Evolutionary conservation across 2,888 invertebrate genomes (phyloP), one percentile per base, ranked within the genome.

Genomic region (Parnassius apollo): DNA sequence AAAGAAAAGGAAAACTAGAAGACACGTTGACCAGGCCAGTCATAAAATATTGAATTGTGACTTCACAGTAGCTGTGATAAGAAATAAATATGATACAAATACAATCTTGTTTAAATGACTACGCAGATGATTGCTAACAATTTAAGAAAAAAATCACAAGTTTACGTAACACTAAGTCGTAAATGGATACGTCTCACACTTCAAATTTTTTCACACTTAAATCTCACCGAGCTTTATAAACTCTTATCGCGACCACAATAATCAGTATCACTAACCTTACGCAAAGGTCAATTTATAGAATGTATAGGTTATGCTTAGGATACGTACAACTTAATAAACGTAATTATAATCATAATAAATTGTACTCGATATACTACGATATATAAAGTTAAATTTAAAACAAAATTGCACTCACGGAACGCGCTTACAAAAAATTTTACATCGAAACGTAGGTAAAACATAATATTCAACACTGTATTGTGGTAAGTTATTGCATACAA

Each of bases 221-320:
- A 79, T 75, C 77, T 83, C 80, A 77, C 77, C 76, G 79, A 84
- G 82, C 82, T 78, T 75, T 78, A 78, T 76, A 71, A 84, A 84
- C 84, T 82, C 82, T 80, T 75, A 81, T 79, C 81, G 81, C 78
- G 78, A 81, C 81, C 86, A 83, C 80, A 82, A 81, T 82, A 85
- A 86, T 79, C 87, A 89, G 84, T 91, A 91, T 91, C 91, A 91
- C 91, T 91, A 91, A 91, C 91, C 91, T 91, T 91, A 81, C 89
- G 70, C 81, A 85, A 91, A 91, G 91, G 91, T 91, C 89, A 91
- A 91, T 90, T 79, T 76, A 89, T 88, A 91, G 91, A 91, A 91
- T 91, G 91, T 91, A 89, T 88, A 87, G 88, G 88, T 90, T 35
- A 89, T 83, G 86, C 89, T 86, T 88, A 89, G 76, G 85, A 85